Conservation (phyloP, 2,113 vertebrate species). For the Colossoma macropomum region DNA sequence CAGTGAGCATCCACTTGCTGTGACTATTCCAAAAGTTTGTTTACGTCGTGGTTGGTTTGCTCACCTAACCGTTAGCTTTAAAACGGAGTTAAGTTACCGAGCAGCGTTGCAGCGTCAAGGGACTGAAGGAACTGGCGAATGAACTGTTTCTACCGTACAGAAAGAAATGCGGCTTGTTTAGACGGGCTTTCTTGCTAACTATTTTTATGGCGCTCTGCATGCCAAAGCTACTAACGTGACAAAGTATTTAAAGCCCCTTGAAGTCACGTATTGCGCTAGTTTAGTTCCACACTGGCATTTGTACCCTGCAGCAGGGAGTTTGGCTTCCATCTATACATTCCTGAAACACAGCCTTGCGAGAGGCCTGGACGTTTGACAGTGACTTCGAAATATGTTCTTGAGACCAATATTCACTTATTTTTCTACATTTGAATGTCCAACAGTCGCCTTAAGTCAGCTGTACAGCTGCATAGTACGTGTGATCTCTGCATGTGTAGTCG, state of each 20-base stretch:
- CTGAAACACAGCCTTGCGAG: background rate
- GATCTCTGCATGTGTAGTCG: too few relatives aligned
- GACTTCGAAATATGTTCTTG: too few relatives aligned
- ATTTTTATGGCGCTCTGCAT: background rate
- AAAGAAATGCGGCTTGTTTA: background rate
- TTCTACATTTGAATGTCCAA: too few relatives aligned
- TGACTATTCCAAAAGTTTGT: background rate
- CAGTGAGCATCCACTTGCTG: background rate
- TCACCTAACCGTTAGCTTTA: background rate
- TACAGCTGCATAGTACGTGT: too few relatives aligned
- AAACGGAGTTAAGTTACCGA: background rate
- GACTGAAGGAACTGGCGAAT: background rate
- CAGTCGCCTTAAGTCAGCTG: too few relatives aligned
- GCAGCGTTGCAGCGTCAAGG: too few relatives aligned
- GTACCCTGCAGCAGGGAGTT: background rate
- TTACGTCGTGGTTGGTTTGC: background rate
- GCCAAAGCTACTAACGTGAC: background rate
- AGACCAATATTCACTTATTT: too few relatives aligned
- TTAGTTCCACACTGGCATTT: background rate
- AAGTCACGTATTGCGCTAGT: background rate
- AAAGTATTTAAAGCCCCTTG: background rate
- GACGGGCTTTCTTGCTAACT: background rate
- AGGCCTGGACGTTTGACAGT: too few relatives aligned
- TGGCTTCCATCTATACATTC: background rate
- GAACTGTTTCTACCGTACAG: background rate